Percentiles rank a stretch among this genome's conserved stretches.
Conservation (phyloP, 2,113 vertebrate genomes). For the Lagopus muta region DNA sequence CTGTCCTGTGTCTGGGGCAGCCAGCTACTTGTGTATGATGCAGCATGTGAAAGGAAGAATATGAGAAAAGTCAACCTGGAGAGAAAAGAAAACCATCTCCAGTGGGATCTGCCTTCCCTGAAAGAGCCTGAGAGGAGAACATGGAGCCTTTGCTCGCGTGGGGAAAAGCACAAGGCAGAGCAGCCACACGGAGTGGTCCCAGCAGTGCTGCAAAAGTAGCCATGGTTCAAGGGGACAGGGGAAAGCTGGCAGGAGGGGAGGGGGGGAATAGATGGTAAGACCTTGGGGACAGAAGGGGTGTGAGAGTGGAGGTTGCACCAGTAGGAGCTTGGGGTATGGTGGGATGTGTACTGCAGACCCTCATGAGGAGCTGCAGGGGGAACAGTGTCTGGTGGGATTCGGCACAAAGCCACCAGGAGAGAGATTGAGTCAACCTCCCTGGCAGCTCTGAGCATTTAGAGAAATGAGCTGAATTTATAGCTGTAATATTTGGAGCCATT, state of each 20-base stretch:
- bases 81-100: not conserved
- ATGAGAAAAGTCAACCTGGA: not conserved
- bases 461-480: slow-evolving; percentile 23
- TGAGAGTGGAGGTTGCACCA: rapidly evolving
- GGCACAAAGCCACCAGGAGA: not conserved
- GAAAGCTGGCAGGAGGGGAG: not conserved
- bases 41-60: not conserved
- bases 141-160: not conserved
- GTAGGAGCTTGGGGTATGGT: not conserved
- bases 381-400: not conserved
- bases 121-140: not conserved
- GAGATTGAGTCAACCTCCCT: not conserved
- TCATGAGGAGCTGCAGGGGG: rapidly evolving
- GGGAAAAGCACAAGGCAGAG: not conserved
- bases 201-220: rapidly evolving
- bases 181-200: not conserved
- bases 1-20: not conserved
- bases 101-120: not conserved
- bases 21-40: not conserved
- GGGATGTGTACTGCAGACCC: not conserved
- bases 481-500: slow-evolving; percentile 30
- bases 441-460: not conserved
- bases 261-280: not conserved
- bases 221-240: not conserved
- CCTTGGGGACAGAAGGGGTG: not conserved